Conservation (phyloP, 2,888 invertebrate genomes). For the Eudasyphora cyanicolor region DNA sequence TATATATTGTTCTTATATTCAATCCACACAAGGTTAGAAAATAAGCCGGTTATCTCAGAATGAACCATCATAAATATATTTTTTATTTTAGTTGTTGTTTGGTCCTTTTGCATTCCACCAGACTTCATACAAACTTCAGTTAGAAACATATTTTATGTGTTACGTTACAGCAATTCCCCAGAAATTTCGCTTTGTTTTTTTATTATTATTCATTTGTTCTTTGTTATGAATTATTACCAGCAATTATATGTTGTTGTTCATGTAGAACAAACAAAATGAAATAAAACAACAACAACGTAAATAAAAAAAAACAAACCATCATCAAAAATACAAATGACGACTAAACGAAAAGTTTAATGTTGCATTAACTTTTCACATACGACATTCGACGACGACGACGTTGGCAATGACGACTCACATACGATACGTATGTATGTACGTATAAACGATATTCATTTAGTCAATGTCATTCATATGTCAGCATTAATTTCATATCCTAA, state of each 20-base stretch:
- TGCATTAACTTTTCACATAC: conserved; percentile 28
- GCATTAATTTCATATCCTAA: conserved; percentile 3
- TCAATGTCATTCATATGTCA: neutral
- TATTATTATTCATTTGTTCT: too few relatives aligned
- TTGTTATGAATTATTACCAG: neutral
- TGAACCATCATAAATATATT: too few relatives aligned
- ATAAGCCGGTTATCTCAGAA: too few relatives aligned
- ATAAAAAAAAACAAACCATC: neutral
- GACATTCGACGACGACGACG: too few relatives aligned
- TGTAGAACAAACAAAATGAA: neutral
- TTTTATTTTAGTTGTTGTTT: too few relatives aligned
- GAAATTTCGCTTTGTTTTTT: neutral
- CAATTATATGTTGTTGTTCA: neutral
- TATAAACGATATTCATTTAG: neutral
- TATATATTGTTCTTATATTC: too few relatives aligned
- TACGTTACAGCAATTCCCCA: neutral
- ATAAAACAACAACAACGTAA: neutral
- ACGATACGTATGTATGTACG: neutral
- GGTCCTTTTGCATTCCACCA: too few relatives aligned
- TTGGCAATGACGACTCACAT: neutral
- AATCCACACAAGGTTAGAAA: too few relatives aligned
- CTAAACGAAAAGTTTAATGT: conserved; percentile 27
- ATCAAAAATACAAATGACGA: neutral
- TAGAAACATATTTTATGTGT: too few relatives aligned
- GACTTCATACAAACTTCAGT: too few relatives aligned